A percentile compares a stretch with the other conserved stretches of the same genome.
These are phyloP conservation scores for Cryptomyrus ogoouensis DNA, from an alignment of 2,113 vertebrate species.

Conservation along the genomic window DNA sequence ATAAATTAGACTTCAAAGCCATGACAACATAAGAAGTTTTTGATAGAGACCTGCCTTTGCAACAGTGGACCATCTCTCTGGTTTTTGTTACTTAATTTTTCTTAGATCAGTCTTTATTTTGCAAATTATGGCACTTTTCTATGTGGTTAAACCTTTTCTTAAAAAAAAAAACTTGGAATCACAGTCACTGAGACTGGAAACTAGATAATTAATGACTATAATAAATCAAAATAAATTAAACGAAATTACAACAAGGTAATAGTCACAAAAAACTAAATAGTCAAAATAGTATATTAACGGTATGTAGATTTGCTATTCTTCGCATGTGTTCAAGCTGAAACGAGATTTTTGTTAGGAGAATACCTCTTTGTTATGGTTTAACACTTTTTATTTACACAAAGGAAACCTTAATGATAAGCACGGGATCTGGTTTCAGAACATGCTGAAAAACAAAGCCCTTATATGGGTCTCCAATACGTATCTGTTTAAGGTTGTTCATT, in stretches of 20 bases:
- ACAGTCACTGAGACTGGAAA: not conserved
- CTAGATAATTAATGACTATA: not conserved
- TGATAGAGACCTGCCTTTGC: not conserved
- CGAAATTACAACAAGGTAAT: not conserved
- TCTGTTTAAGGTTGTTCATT: not conserved
- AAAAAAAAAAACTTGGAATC: not conserved
- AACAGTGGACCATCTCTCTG: not conserved
- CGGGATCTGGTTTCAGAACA: not conserved
- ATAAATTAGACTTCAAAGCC: not conserved
- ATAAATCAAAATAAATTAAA: not conserved
- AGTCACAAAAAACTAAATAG: not conserved
- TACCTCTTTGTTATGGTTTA: not conserved
- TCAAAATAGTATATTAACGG: not conserved
- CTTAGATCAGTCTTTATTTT: not conserved
- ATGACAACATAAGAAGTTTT: not conserved
- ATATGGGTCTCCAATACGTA: not conserved
- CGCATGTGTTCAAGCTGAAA: not conserved
- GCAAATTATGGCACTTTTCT: not conserved
- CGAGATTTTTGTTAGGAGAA: not conserved
- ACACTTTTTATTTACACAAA: not conserved
- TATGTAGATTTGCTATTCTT: not conserved
- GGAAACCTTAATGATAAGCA: not conserved
- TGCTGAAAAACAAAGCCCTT: not conserved
- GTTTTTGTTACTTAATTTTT: not conserved
- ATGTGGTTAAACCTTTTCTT: not conserved